Evolutionary conservation across 1,140 invertebrate species (phyloP).

Genomic region (Penaeus japonicus): DNA sequence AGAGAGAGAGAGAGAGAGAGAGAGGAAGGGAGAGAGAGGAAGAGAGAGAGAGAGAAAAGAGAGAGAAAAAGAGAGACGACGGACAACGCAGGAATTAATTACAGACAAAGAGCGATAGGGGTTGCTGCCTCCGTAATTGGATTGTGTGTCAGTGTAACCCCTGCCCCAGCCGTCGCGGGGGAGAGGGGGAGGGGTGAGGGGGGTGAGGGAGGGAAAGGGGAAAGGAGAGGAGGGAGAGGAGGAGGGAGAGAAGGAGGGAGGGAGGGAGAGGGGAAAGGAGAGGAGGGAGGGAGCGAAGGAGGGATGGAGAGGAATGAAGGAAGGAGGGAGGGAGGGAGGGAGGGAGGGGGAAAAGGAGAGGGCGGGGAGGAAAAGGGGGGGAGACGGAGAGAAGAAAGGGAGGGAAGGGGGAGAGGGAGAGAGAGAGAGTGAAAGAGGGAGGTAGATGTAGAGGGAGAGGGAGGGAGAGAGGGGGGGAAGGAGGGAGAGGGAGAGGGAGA

Average conservation of each 20-base stretch:
- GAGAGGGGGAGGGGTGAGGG: neutral
- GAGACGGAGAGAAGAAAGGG: neutral
- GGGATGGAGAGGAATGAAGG: neutral
- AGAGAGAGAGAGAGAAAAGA: neutral
- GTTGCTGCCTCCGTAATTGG: no score
- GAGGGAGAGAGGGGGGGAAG: neutral
- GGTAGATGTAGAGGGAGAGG: neutral
- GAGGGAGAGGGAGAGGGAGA: neutral
- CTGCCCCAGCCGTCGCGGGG: no score
- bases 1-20: constrained; percentile 18
- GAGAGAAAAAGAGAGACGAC: neutral
- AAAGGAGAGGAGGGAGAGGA: neutral
- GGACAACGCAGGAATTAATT: no score
- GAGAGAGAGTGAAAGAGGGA: neutral
- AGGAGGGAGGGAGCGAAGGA: neutral
- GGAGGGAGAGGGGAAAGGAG: neutral
- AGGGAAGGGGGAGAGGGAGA: neutral
- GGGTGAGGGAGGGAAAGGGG: neutral
- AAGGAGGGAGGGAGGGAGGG: neutral
- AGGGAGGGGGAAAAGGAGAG: neutral
- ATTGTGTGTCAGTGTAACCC: no score
- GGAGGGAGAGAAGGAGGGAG: neutral
- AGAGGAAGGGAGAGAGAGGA: neutral
- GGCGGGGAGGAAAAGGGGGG: neutral
- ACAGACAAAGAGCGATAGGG: no score